Evolutionary conservation across 2,888 invertebrate species (phyloP).

Genomic region (Drosophila pegasa): DNA sequence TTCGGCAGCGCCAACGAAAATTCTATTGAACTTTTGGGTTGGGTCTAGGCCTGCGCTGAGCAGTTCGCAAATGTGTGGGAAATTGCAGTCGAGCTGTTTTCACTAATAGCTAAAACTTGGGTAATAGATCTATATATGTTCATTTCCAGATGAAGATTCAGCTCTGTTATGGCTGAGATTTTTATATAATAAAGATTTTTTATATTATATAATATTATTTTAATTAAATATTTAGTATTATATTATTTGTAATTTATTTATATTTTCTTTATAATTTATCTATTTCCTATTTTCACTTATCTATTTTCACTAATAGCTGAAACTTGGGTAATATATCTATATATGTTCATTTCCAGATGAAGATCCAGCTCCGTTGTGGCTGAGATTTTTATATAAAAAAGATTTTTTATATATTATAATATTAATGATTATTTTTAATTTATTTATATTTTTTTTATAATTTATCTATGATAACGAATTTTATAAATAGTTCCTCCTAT

Average conservation of each 20-base stretch:
- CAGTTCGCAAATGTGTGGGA: slow-evolving; percentile 42
- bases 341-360: neutral
- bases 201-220: too few relatives aligned
- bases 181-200: too few relatives aligned
- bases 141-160: neutral
- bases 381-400: too few relatives aligned
- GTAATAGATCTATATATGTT: neutral
- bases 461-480: neutral
- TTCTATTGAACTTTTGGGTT: slow-evolving; percentile 54
- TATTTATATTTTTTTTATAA: too few relatives aligned
- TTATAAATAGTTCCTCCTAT: neutral
- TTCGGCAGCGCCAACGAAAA: slow-evolving; percentile 53
- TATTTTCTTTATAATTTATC: neutral
- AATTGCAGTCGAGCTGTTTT: slow-evolving; percentile 18
- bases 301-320: neutral
- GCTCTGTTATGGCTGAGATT: too few relatives aligned
- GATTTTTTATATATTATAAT: too few relatives aligned
- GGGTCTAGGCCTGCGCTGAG: slow-evolving; percentile 20
- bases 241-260: neutral
- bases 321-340: too few relatives aligned
- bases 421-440: too few relatives aligned
- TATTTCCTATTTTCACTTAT: too few relatives aligned
- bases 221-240: too few relatives aligned
- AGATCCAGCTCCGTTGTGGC: too few relatives aligned
- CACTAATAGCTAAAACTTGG: too few relatives aligned